Base-by-base conservation (phyloP, 2,113 vertebrate genomes). In the Pimephales promelas region DNA sequence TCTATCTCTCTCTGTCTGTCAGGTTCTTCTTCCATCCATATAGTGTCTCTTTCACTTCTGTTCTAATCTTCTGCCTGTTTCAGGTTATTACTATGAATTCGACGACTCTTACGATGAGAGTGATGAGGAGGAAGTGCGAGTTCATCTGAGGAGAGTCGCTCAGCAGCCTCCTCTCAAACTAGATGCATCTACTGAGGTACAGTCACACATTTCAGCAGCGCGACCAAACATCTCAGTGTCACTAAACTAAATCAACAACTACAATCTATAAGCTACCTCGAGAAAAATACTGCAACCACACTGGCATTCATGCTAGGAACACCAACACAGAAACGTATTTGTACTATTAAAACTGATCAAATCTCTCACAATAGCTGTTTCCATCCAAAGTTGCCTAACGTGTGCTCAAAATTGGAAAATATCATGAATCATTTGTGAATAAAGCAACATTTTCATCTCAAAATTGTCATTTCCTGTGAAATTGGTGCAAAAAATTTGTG, bases 91-190 rank as follows among this genome's bases (percentile, higher is more conserved):
- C 90, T 99, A 99, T 0, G 97, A 99, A 90, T 93, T 98, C 85
- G 97, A 99, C 0, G 97, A 99, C 92, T 99, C 98, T 3, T 99
- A 97, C 0, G 98, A 99, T 0, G 98, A 99, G 91, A 99, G 97
- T 0, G 98, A 99, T 0, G 97, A 99, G 87, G 97, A 99, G 86
- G 98, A 99, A 87, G 97, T 99, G 83, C 93, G 95, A 87, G 96
- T 96, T 26, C 98, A 99, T 92, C 96, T 99, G 82, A 95, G 95
- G 66, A 96, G 96, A 9, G 97, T 99, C 62, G 93, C 96, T 0
- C 96, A 97, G 89, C 98, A 99, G 92, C 97, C 97, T 1, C 96
- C 98, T 0, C 95, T 99, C 88, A 99, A 99, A 89, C 92, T 98
- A 89, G 97, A 98, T 81, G 96, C 97, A 0, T 98, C 96, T 81